Evolutionary conservation across 2,113 vertebrate species (phyloP), one percentile per base, ranked within the genome.

Genomic region (Hylia prasina): DNA sequence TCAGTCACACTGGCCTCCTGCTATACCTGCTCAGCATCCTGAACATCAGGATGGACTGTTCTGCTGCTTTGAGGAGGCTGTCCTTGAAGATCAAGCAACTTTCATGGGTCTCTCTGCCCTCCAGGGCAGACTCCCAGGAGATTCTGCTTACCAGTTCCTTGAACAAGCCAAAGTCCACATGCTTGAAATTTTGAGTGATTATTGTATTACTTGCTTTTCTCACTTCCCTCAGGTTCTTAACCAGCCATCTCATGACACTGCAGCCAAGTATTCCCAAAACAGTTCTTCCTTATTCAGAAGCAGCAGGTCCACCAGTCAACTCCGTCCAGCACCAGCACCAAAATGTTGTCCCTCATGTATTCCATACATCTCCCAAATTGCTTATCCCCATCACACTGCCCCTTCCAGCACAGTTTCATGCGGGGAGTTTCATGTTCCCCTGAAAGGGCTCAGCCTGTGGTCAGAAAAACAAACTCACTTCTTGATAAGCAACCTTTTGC

Each of bases 1-100:
- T 92, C 93, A 83, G 86, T 44, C 60, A 47, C 7, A 30, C 42
- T 91, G 94, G 89, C 77, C 96, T 92, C 93, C 69, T 97, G 95
- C 83, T 94, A 47, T 92, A 96, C 95, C 96, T 97, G 96, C 93
- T 95, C 91, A 84, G 86, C 89, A 87, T 90, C 95, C 94, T 94
- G 94, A 79, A 95, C 94, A 92, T 95, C 94, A 94, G 92, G 90
- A 95, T 76, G 87, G 92, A 64, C 90, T 60, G 64, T 97, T 93
- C 86, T 60, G 53, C 65, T 61, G 92, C 82, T 96, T 94, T 93
- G 90, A 94, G 92, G 85, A 93, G 58, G n/a, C n/a, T 95, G 90
- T 72, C 85, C 94, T 89, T 89, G 76, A 96, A 95, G 83, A 97
- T 94, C 80, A 96, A 94, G 93, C 42, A 81, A 37, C 47, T 89